These are phyloP conservation scores for Vollenhovia emeryi DNA, from an alignment of 1,140 invertebrate species.

Conservation along the genomic window DNA sequence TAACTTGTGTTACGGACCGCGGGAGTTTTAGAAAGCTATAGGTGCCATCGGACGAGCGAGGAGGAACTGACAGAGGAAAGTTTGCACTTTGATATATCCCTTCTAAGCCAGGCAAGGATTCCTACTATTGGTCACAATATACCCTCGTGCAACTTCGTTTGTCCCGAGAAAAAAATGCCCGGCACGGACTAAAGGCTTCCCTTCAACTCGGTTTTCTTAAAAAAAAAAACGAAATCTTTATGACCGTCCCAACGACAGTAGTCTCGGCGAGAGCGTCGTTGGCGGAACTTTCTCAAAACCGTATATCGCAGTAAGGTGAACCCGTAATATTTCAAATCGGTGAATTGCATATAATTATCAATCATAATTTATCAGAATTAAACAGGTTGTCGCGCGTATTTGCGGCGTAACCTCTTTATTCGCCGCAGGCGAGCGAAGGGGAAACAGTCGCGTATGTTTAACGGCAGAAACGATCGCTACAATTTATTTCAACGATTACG, in stretches of 20 bases:
- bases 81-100: constrained; percentile 51
- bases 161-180: constrained; percentile 52
- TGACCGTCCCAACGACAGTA: constrained; percentile 58
- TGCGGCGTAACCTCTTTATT: not conserved
- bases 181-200: constrained; percentile 69
- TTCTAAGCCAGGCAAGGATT: constrained; percentile 64
- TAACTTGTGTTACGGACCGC: not conserved
- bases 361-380: not conserved
- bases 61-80: constrained; percentile 46
- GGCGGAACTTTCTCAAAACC: constrained; percentile 5
- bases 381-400: not conserved
- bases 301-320: not conserved
- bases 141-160: constrained; percentile 32
- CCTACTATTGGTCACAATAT: constrained; percentile 71
- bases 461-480: not conserved
- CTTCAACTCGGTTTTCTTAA: constrained; percentile 66
- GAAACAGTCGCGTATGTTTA: not conserved
- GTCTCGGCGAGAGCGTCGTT: constrained; percentile 15
- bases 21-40: not conserved
- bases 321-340: not conserved
- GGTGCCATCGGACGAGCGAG: constrained; percentile 12
- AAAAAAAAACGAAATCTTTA: constrained; percentile 83
- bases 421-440: not conserved
- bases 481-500: not conserved
- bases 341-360: not conserved